Evolutionary conservation across 2,113 vertebrate genomes (phyloP).

Genomic region (Poeciliopsis turrubarensis): DNA sequence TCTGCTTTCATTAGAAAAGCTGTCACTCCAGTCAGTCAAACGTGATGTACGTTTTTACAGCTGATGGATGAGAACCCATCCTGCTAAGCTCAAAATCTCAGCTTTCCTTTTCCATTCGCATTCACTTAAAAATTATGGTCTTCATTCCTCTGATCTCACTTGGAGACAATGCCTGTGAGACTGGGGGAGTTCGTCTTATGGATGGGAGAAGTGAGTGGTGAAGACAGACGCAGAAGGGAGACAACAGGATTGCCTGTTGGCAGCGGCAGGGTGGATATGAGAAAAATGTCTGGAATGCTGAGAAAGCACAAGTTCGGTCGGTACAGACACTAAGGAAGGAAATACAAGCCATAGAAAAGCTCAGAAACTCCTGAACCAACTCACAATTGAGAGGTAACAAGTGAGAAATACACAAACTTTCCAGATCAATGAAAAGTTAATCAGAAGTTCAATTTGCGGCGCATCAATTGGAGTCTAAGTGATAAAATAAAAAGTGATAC

Average conservation of each 20-base stretch:
- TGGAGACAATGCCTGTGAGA: constrained; percentile 57
- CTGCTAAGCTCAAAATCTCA: constrained; percentile 8
- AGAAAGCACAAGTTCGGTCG: constrained; percentile 63
- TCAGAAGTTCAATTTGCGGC: not conserved
- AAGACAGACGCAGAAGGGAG: constrained; percentile 51
- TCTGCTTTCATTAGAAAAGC: not conserved
- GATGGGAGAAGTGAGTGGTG: constrained; percentile 35
- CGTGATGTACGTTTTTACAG: not conserved
- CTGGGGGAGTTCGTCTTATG: constrained; percentile 32
- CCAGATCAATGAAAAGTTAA: constrained; percentile 30
- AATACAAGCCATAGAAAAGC: constrained; percentile 27
- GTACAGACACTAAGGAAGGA: constrained; percentile 52
- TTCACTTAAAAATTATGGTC: constrained; percentile 27
- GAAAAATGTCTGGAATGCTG: constrained; percentile 80
- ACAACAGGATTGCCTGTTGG: constrained; percentile 68
- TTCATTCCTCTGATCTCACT: constrained; percentile 51
- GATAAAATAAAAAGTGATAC: constrained; percentile 3
- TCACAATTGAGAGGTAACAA: not conserved
- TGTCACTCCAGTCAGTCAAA: not conserved
- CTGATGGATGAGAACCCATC: constrained; percentile 12
- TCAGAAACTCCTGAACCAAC: constrained; percentile 34
- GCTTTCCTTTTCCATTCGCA: constrained; percentile 18
- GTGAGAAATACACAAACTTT: constrained; percentile 11
- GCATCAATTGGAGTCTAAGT: not conserved
- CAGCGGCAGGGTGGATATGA: constrained; percentile 61